These are phyloP conservation scores for Entosphenus tridentatus DNA, from an alignment of 2,113 vertebrate species.

Conservation along the genomic window DNA sequence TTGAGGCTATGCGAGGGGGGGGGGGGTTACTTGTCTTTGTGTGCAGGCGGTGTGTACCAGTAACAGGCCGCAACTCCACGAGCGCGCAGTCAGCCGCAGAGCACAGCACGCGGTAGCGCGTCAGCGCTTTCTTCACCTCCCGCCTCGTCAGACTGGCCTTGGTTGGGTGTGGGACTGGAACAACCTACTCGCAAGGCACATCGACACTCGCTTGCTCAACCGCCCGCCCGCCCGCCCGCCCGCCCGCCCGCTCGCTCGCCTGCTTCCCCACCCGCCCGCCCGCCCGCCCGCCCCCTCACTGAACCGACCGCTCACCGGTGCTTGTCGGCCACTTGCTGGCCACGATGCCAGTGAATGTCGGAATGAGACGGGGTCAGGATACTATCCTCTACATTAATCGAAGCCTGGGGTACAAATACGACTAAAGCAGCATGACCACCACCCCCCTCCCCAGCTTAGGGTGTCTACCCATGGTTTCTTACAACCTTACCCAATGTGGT, in stretches of 20 bases:
- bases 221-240: not conserved
- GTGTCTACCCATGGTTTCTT: no score
- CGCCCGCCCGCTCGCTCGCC: not conserved
- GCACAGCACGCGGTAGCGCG: slow-evolving; percentile 21
- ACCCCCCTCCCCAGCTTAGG: no score
- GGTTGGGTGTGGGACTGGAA: slow-evolving; percentile 19
- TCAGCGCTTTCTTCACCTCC: slow-evolving; percentile 26
- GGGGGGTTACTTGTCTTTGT: no score
- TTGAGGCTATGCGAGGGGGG: no score
- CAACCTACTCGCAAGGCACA: slow-evolving; percentile 16
- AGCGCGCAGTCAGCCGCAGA: slow-evolving; percentile 17
- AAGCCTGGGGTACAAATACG: no score
- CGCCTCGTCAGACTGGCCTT: slow-evolving; percentile 17
- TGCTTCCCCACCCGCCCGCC: not conserved
- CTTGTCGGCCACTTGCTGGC: not conserved
- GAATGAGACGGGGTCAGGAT: not conserved
- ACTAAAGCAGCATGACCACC: no score
- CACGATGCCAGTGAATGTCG: not conserved
- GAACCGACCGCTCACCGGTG: not conserved
- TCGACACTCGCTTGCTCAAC: not conserved
- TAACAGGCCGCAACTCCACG: slow-evolving; percentile 27
- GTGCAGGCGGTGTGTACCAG: not conserved
- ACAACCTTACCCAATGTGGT: no score
- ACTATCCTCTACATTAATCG: no score
- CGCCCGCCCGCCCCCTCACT: not conserved